Conservation (phyloP, 2,797 vertebrate genomes). For the Leptatherina wallacei region DNA sequence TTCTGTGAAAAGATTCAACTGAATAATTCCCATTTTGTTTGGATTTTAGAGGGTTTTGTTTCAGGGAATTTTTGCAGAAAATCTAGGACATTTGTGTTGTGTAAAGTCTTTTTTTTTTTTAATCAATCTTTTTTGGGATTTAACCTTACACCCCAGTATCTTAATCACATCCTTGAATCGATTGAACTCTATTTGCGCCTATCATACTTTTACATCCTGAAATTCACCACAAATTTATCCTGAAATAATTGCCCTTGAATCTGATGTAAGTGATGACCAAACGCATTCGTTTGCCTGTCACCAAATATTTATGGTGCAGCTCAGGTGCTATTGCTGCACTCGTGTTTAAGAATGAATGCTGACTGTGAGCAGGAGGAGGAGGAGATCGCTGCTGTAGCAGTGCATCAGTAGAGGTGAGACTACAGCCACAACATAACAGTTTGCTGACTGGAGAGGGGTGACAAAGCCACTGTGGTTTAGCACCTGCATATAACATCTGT, state of each 20-base stretch:
- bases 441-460: slow-evolving; percentile 38
- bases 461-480: slow-evolving; percentile 24
- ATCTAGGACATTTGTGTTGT: neutral
- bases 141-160: neutral
- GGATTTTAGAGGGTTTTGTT: neutral
- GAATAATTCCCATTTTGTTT: neutral
- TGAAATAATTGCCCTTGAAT: neutral
- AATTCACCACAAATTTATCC: neutral
- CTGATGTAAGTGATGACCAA: neutral
- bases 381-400: slow-evolving; percentile 67
- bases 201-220: neutral
- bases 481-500: slow-evolving; percentile 24
- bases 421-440: slow-evolving; percentile 58
- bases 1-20: neutral
- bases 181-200: neutral
- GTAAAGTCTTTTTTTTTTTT: neutral
- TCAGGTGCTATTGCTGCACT: slow-evolving; percentile 57
- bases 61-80: neutral
- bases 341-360: slow-evolving; percentile 76
- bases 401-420: slow-evolving; percentile 77
- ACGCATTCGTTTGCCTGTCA: neutral
- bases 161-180: neutral
- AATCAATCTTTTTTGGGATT: neutral
- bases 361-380: slow-evolving; percentile 53
- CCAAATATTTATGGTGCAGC: slow-evolving; percentile 32